phyloP scores from a whole-genome alignment of 2,113 vertebrate genomes.

The Macroglossus sobrinus region DNA sequence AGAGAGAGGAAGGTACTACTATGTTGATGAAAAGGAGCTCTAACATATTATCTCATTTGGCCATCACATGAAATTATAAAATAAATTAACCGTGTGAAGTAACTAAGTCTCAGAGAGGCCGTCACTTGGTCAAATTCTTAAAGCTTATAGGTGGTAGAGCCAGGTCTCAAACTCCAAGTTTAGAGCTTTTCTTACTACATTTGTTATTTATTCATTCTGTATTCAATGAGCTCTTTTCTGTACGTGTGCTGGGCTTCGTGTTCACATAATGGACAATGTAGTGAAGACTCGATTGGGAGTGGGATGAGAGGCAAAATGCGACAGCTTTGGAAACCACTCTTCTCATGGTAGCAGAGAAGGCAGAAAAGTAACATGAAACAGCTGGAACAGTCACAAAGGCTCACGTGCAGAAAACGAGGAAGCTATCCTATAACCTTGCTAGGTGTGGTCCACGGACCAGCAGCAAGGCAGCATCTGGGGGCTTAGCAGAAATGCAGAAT shows the following conservation, averaged over 20 bases:
- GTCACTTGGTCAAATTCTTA: neutral
- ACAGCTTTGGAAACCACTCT: neutral
- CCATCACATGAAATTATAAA: neutral
- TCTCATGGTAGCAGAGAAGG: neutral
- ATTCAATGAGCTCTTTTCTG: neutral
- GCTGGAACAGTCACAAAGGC: neutral
- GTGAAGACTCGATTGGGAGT: accelerated
- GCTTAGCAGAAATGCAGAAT: accelerated
- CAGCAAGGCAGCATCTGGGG: neutral
- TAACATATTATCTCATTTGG: neutral
- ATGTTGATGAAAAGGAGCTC: no score
- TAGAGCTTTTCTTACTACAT: neutral
- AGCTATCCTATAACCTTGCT: accelerated
- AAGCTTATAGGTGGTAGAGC: neutral
- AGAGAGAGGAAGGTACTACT: no score
- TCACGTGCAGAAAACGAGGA: neutral
- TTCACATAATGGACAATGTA: accelerated
- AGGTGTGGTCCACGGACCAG: accelerated
- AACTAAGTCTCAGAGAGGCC: neutral
- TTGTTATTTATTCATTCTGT: neutral
- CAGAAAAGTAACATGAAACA: neutral
- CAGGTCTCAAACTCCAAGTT: neutral
- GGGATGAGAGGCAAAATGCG: accelerated
- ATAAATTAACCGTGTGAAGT: neutral
- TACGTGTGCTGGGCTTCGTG: neutral